Percentiles rank a stretch among this genome's conserved stretches.
Evolutionary conservation across 2,888 invertebrate species (phyloP).

Genomic region (Quadriops clusia): DNA sequence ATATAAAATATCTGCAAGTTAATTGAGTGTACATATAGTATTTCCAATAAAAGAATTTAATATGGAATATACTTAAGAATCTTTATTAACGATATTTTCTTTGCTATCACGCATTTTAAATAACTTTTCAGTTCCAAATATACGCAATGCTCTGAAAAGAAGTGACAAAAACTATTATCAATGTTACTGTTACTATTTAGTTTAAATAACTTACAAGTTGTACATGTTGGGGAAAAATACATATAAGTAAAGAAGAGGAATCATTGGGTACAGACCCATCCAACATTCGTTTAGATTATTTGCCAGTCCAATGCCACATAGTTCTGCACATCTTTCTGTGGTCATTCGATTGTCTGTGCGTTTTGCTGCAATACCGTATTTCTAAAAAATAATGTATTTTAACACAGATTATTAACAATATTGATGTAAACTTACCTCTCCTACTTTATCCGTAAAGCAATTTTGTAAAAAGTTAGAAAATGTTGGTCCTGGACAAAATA

Average conservation of each 20-base stretch:
- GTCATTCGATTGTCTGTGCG: conserved; percentile 41
- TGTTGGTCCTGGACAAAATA: conserved; percentile 70
- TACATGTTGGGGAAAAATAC: conserved; percentile 45
- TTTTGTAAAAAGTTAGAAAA: conserved; percentile 56
- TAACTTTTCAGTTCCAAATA: conserved; percentile 32
- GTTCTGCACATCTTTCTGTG: conserved; percentile 43
- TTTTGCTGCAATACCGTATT: conserved; percentile 30
- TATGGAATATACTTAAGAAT: background rate
- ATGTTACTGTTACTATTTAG: conserved; percentile 4
- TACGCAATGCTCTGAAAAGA: conserved; percentile 31
- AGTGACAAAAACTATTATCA: conserved; percentile 8
- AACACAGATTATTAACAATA: conserved; percentile 2
- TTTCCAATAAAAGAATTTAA: conserved; percentile 1
- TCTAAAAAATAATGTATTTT: conserved; percentile 22
- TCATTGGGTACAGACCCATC: conserved; percentile 53
- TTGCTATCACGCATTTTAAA: conserved; percentile 37
- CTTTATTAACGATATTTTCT: conserved; percentile 13
- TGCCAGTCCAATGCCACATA: conserved; percentile 46
- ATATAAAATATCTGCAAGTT: conserved; percentile 1
- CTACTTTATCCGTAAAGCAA: conserved; percentile 52
- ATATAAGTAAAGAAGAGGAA: conserved; percentile 43
- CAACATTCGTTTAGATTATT: conserved; percentile 53
- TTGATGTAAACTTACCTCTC: conserved; percentile 37
- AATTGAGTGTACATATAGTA: background rate
- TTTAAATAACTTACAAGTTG: conserved; percentile 32